These are phyloP conservation scores for Xenentodon cancila DNA, from an alignment of 2,797 vertebrate genomes.

Conservation along the genomic window DNA sequence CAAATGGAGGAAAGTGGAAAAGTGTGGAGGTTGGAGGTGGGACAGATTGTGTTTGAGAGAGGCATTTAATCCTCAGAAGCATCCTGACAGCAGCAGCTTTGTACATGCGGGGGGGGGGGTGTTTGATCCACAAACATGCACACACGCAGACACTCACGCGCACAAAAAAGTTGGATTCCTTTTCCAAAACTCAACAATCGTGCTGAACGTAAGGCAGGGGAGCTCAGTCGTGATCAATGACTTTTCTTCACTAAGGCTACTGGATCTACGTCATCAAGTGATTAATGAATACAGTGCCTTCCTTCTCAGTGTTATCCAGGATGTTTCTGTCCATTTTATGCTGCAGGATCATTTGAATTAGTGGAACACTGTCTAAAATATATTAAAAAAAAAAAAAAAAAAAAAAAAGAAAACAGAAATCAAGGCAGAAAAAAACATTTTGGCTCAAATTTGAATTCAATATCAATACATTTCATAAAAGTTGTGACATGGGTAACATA, in stretches of 20 bases:
- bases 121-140: constrained; percentile 20
- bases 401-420: no score
- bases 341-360: constrained; percentile 16
- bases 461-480: no score
- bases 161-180: constrained; percentile 44
- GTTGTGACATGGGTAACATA: no score
- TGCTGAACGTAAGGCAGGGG: constrained; percentile 63
- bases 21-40: no score
- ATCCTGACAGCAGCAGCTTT: constrained; percentile 72
- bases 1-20: constrained; percentile 15
- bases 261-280: constrained; percentile 58
- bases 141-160: constrained; percentile 2
- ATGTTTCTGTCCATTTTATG: constrained; percentile 14
- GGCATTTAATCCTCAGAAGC: constrained; percentile 75
- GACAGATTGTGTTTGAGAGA: constrained; percentile 68
- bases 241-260: constrained; percentile 46
- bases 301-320: constrained; percentile 26
- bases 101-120: constrained; percentile 71
- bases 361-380: constrained; percentile 4
- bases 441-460: no score
- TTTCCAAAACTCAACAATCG: constrained; percentile 56
- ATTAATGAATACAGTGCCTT: constrained; percentile 61
- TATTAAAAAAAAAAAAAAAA: no score
- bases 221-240: constrained; percentile 59
- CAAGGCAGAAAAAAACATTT: no score